Evolutionary conservation across 1,140 invertebrate genomes (phyloP).

Genomic region (Drepana arcuata): DNA sequence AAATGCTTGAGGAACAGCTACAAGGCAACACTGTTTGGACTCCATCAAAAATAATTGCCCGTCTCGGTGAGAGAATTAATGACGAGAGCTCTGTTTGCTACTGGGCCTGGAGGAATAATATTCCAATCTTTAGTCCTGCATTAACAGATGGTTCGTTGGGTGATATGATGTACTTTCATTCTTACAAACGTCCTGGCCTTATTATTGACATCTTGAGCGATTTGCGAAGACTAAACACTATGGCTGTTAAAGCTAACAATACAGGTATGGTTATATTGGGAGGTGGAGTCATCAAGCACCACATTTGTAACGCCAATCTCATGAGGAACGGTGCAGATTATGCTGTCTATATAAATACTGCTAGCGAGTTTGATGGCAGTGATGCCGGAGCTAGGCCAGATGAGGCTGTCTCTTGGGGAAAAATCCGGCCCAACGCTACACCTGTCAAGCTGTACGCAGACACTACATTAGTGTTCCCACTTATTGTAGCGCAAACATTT

Average conservation of each 20-base stretch:
- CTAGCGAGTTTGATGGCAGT: constrained; percentile 97
- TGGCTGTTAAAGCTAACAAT: constrained; percentile 94
- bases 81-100: constrained; percentile 96
- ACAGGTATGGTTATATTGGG: constrained; percentile 98
- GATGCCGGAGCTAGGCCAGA: constrained; percentile 98
- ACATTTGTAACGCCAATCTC: constrained; percentile 98
- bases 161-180: constrained; percentile 99
- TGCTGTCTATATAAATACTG: constrained; percentile 97
- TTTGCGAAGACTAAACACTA: constrained; percentile 90
- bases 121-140: constrained; percentile 98
- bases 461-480: constrained; percentile 94
- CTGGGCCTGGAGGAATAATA: constrained; percentile 98
- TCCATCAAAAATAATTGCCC: constrained; percentile 79
- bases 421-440: constrained; percentile 89
- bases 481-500: constrained; percentile 97
- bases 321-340: constrained; percentile 99
- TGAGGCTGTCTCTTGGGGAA: constrained; percentile 99
- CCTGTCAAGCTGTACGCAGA: constrained; percentile 98
- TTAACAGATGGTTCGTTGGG: constrained; percentile 98
- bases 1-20: constrained; percentile 93
- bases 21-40: constrained; percentile 87
- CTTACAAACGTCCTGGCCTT: constrained; percentile 92
- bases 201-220: constrained; percentile 96
- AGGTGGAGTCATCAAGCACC: constrained; percentile 98
- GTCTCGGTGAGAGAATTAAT: constrained; percentile 92